Conservation (phyloP, 2,888 invertebrate species). For the Tanytarsus gracilentus region DNA sequence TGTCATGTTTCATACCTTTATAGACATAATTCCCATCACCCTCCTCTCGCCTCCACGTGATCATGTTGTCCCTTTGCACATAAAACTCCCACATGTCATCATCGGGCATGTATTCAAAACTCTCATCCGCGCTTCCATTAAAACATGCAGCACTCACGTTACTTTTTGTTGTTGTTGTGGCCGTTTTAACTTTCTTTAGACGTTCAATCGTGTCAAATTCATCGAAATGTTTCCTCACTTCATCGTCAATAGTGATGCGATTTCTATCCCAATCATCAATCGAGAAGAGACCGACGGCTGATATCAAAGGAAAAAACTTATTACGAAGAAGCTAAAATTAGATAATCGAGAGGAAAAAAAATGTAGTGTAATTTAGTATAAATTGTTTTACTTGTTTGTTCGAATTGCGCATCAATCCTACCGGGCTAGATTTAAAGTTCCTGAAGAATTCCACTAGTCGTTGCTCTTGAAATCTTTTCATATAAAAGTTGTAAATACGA, state of each 20-base stretch:
- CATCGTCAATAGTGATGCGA: slow-evolving; percentile 47
- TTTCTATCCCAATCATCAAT: slow-evolving; percentile 54
- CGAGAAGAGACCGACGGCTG: slow-evolving; percentile 44
- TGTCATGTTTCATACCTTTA: slow-evolving; percentile 51
- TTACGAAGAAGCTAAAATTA: slow-evolving; percentile 39
- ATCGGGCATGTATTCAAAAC: slow-evolving; percentile 33
- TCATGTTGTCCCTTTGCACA: slow-evolving; percentile 66
- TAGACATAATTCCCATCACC: slow-evolving; percentile 60
- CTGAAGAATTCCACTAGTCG: slow-evolving; percentile 48
- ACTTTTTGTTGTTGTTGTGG: slow-evolving; percentile 31
- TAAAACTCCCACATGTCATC: slow-evolving; percentile 64
- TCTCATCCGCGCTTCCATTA: slow-evolving; percentile 9
- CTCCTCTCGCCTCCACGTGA: slow-evolving; percentile 68
- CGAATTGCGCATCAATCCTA: background rate
- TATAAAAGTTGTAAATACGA: slow-evolving; percentile 20
- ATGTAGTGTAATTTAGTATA: too few species aligned
- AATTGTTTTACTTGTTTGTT: background rate
- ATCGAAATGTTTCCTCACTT: slow-evolving; percentile 48
- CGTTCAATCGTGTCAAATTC: slow-evolving; percentile 51
- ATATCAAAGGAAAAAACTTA: slow-evolving; percentile 49
- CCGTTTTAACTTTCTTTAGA: slow-evolving; percentile 35
- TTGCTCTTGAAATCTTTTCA: slow-evolving; percentile 50
- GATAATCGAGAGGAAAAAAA: too few species aligned
- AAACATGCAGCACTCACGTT: slow-evolving; percentile 31
- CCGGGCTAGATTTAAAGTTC: slow-evolving; percentile 23